Conservation (phyloP, 2,113 vertebrate species). For the Engystomops pustulosus region DNA sequence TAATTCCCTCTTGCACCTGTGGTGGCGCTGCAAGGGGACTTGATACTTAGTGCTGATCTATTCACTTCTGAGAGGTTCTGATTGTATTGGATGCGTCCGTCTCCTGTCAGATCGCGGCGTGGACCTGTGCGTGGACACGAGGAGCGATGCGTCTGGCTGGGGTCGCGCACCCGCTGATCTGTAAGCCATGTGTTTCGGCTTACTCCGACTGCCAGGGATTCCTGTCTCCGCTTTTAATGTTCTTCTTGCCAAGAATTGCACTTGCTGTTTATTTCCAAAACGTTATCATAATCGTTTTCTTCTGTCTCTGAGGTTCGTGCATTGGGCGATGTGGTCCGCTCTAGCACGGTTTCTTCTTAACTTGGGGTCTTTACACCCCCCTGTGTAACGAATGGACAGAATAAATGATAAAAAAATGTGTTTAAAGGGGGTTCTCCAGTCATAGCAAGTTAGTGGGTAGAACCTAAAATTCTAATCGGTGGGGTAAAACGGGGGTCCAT, state of each 20-base stretch:
- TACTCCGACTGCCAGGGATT: constrained; percentile 27
- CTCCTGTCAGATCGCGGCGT: neutral
- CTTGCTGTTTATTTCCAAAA: constrained; percentile 32
- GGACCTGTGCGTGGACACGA: neutral
- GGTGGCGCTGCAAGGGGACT: no score
- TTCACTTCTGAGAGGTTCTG: no score
- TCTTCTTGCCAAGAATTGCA: constrained; percentile 33
- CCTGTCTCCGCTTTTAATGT: constrained; percentile 4
- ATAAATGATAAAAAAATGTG: no score
- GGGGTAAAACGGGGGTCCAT: no score
- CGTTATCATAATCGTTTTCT: constrained; percentile 29
- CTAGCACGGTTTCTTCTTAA: no score
- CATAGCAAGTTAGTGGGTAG: no score
- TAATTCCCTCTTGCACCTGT: no score
- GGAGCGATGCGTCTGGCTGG: neutral
- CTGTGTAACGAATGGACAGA: no score
- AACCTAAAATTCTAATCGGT: no score
- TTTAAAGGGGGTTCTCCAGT: no score
- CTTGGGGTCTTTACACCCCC: neutral
- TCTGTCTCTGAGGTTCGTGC: neutral
- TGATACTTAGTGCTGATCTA: no score
- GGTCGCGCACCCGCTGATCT: neutral
- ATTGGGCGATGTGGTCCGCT: no score
- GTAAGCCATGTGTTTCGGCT: constrained; percentile 21
- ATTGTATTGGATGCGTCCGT: neutral